Evolutionary conservation across 2,888 invertebrate genomes (phyloP).

Genomic region (Hoplodrina blanda): DNA sequence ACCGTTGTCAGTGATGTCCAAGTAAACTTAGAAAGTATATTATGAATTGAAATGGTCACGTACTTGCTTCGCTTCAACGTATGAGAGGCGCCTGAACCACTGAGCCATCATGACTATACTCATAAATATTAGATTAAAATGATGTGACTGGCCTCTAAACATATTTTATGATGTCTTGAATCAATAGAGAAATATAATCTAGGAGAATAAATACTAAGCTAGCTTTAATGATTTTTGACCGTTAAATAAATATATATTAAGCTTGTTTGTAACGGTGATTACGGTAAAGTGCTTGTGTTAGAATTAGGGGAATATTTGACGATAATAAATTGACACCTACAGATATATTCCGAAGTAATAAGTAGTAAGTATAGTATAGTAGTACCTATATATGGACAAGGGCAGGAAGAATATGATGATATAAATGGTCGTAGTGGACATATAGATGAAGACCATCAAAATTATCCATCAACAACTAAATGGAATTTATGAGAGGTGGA

Average conservation of each 20-base stretch:
- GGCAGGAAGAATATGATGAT: too few species aligned
- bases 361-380: too few species aligned
- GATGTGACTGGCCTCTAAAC: background rate
- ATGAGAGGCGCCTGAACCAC: too few species aligned
- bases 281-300: constrained; percentile 19
- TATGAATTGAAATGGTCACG: too few species aligned
- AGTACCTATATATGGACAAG: too few species aligned
- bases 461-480: too few species aligned
- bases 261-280: constrained; percentile 18
- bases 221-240: constrained; percentile 1
- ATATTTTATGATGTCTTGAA: constrained; percentile 10
- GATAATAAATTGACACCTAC: background rate
- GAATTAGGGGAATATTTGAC: background rate
- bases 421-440: too few species aligned
- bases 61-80: too few species aligned
- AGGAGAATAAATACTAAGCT: constrained; percentile 4
- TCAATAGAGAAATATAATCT: constrained; percentile 6
- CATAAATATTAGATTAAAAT: background rate
- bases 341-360: background rate
- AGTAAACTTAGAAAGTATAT: too few species aligned
- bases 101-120: background rate
- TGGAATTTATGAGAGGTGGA: too few species aligned
- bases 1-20: too few species aligned
- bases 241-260: constrained; percentile 24
- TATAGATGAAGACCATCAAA: too few species aligned